Percentiles rank a stretch among this genome's conserved stretches.
phyloP scores from a whole-genome alignment of 2,113 vertebrate genomes.

The Numida meleagris region DNA sequence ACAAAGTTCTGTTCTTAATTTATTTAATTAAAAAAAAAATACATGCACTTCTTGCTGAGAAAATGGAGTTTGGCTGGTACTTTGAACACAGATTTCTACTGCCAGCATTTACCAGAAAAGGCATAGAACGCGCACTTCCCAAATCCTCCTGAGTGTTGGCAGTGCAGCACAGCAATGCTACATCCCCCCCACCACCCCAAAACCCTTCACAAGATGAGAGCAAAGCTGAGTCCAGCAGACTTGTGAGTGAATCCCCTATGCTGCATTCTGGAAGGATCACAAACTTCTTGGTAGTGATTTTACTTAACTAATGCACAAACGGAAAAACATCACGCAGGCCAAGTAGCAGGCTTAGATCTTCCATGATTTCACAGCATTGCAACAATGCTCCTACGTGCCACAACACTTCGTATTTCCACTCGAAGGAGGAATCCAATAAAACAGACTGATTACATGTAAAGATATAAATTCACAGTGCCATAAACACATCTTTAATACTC shows the following conservation, averaged over 20 bases:
- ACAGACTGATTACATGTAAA: not conserved
- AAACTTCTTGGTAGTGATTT: not conserved
- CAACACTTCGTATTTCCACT: not conserved
- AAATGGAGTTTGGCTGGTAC: not conserved
- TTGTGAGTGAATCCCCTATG: not conserved
- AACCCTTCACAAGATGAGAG: not conserved
- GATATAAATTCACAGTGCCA: not conserved
- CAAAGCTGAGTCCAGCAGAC: not conserved
- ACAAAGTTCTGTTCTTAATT: not conserved
- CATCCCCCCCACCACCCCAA: not conserved
- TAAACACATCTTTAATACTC: conserved; percentile 8
- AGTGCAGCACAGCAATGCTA: not conserved
- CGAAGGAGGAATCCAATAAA: not conserved
- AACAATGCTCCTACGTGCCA: not conserved
- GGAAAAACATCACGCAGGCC: not conserved
- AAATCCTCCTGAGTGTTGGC: not conserved
- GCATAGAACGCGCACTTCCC: not conserved
- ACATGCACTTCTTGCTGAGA: not conserved
- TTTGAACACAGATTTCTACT: not conserved
- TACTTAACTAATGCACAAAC: not conserved
- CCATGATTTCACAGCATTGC: not conserved
- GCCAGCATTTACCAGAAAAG: not conserved
- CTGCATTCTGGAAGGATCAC: not conserved
- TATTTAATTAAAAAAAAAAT: not conserved
- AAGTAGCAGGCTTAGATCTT: not conserved